These are phyloP conservation scores for Bembecia ichneumoniformis DNA, from an alignment of 2,888 invertebrate genomes.

Conservation along the genomic window DNA sequence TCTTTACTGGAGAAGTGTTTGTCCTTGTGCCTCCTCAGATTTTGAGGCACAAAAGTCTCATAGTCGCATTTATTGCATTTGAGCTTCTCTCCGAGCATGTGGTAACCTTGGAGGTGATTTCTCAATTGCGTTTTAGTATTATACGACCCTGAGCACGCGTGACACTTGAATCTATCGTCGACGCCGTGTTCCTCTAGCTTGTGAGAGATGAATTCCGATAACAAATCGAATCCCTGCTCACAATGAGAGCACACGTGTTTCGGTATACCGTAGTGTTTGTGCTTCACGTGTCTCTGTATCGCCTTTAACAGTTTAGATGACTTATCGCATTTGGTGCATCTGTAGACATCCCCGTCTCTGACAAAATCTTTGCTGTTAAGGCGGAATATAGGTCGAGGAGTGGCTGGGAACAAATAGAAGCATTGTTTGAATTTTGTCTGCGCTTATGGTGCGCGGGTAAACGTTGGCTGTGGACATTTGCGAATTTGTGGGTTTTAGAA, in stretches of 20 bases:
- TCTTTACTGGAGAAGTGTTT: constrained; percentile 53
- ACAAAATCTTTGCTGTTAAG: constrained; percentile 1
- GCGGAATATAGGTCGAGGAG: neutral
- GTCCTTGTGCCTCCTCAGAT: constrained; percentile 46
- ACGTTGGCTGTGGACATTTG: too few relatives aligned
- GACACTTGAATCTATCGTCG: constrained; percentile 46
- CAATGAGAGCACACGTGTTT: constrained; percentile 32
- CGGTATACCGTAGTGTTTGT: constrained; percentile 41
- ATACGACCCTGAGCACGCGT: constrained; percentile 45
- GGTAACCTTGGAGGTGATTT: constrained; percentile 45
- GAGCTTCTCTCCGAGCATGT: constrained; percentile 47
- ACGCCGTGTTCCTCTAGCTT: constrained; percentile 40
- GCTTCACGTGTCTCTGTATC: constrained; percentile 35
- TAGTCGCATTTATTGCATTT: constrained; percentile 48
- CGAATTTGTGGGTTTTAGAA: too few relatives aligned
- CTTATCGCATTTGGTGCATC: constrained; percentile 2
- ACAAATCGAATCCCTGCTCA: constrained; percentile 32
- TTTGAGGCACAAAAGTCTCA: constrained; percentile 37
- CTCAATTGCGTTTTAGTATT: constrained; percentile 37
- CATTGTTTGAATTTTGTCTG: neutral
- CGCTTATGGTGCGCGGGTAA: neutral
- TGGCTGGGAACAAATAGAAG: neutral
- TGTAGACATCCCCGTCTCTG: constrained; percentile 1
- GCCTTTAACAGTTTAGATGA: constrained; percentile 30
- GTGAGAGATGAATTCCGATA: constrained; percentile 33